Conservation (phyloP, 1,140 invertebrate species). For the Sipha flava region DNA sequence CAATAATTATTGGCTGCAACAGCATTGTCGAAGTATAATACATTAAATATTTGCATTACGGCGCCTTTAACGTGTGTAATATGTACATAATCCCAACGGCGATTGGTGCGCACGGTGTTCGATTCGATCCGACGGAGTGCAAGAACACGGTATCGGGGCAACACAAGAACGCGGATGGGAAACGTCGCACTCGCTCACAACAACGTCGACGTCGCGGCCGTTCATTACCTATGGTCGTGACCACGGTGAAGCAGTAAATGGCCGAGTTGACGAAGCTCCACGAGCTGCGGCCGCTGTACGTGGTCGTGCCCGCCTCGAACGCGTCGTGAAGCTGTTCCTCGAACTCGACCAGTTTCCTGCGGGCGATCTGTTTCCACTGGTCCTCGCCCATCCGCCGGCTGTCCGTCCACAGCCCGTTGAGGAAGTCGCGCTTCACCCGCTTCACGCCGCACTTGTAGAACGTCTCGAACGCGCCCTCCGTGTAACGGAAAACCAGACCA, state of each 20-base stretch:
- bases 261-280: conserved; percentile 91
- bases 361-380: conserved; percentile 76
- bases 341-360: conserved; percentile 70
- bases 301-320: conserved; percentile 67
- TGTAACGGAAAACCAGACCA: conserved; percentile 64
- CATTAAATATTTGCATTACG: too few species aligned
- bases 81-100: too few species aligned
- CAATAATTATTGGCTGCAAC: too few species aligned
- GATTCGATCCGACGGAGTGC: too few species aligned
- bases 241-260: conserved; percentile 81
- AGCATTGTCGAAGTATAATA: too few species aligned
- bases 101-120: too few species aligned
- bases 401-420: conserved; percentile 67
- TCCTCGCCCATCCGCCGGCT: conserved; percentile 73
- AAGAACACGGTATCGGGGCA: too few species aligned
- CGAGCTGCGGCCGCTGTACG: conserved; percentile 70
- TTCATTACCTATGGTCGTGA: conserved; percentile 88
- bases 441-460: conserved; percentile 82
- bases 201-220: too few species aligned
- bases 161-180: too few species aligned
- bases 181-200: too few species aligned
- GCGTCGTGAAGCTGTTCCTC: conserved; percentile 76
- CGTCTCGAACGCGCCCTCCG: conserved; percentile 70
- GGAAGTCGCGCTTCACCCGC: conserved; percentile 72
- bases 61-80: too few species aligned